phyloP scores from a whole-genome alignment of 1,140 invertebrate species.

The Brachionus calyciflorus region DNA sequence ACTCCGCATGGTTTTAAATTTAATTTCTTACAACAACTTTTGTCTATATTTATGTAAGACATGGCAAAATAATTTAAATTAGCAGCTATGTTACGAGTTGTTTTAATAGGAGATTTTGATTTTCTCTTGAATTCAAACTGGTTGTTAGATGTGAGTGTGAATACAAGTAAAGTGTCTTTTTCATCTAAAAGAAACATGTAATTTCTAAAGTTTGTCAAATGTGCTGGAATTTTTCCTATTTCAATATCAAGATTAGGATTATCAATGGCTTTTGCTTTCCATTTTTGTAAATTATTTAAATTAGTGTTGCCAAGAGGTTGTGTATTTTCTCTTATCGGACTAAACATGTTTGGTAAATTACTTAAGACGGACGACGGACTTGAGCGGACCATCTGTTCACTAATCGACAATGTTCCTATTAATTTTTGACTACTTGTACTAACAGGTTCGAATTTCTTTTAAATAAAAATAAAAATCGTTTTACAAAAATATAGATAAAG shows the following conservation, averaged over 20 bases:
- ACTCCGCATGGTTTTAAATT: background rate
- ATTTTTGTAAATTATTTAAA: constrained; percentile 2
- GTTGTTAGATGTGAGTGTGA: background rate
- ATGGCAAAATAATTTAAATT: background rate
- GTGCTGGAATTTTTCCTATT: background rate
- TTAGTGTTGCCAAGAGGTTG: background rate
- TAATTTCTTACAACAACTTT: background rate
- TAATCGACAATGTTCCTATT: background rate
- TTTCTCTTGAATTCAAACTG: background rate
- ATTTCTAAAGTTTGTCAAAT: constrained; percentile 29
- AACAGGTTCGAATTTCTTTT: background rate
- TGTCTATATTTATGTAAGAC: background rate
- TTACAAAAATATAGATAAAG: too few species aligned
- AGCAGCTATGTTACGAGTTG: background rate
- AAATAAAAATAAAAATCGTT: too few species aligned
- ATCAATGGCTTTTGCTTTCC: constrained; percentile 2
- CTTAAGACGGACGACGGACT: background rate
- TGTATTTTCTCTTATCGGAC: background rate
- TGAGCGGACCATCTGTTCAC: background rate
- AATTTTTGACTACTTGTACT: background rate
- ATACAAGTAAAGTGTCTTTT: background rate
- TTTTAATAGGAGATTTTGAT: background rate
- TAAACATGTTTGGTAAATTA: background rate
- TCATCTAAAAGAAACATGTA: constrained; percentile 27
- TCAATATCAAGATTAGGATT: background rate